Evolutionary conservation across 2,888 invertebrate genomes (phyloP), one percentile per base, ranked within the genome.

Genomic region (Nycteola revayana): DNA sequence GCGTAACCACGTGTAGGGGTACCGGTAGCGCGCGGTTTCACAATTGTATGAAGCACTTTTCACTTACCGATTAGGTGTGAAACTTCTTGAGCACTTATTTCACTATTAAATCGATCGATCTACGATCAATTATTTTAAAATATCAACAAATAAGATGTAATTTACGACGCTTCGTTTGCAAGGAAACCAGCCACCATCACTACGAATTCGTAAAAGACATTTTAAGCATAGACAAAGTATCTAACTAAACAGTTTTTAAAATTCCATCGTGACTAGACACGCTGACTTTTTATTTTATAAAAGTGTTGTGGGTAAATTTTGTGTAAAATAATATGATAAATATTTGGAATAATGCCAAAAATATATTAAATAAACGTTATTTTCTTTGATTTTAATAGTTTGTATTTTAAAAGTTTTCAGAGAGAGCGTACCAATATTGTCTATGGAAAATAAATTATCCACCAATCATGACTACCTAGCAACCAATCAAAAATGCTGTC

Each of bases 111-210:
- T 70, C 55, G 75, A 80, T 71, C 79, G 77, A 67, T 71, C 43
- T 35, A 66, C 70, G 80, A 83, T 60, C 74, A 66, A 77, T 76
- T 75, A 62, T 68, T 62, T 47, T 61, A 61, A 61, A 73, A 75
- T 71, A 65, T 75, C 71, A 68, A 76, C 71, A 77, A 85, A 75
- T 82, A 68, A 70, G 56, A 57, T 69, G 75, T 70, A 85, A 83
- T 76, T 81, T 80, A 86, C 66, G 84, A 83, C 67, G 85, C 84
- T 84, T 83, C 73, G 81, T 79, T 79, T 74, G 83, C 86, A 83
- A 87, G 82, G 78, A 89, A 85, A 87, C 88, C 87, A 86, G 87
- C 89, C 87, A 88, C 88, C 89, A 85, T 87, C 88, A 86, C 88
- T 88, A 87, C 80, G 72, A 81, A 82, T 79, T 76, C 83, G 88